Evolutionary conservation across 2,888 invertebrate genomes (phyloP), one percentile per base, ranked within the genome.

Genomic region (Drosophila mettleri): DNA sequence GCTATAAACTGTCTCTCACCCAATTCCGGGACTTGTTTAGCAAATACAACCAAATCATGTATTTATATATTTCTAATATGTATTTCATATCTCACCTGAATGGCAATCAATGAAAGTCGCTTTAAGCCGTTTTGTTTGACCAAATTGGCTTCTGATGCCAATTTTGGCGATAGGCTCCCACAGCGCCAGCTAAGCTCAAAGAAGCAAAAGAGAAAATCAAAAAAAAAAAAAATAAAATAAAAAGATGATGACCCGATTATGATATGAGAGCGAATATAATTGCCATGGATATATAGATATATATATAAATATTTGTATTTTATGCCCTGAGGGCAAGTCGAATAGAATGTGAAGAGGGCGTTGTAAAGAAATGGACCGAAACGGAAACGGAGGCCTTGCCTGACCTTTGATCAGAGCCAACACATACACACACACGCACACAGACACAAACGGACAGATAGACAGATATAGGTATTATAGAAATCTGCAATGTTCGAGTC

Each of bases 241-340:
- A 63, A 31, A 29, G 52, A 53, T 39, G 78, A 80, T 80, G 78
- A 80, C 78, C 80, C 69, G 69, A 63, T 78, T 78, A 68, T 73
- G 80, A 78, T 78, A 80, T 59, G 77, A 75, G 65, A 62, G 64
- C 59, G 53, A 57, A 43, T 60, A 64, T 75, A 70, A 74, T 75
- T 41, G 55, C 36, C 60, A 67, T 67, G 41, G 57, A 57, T 33
- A 54, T 51, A 39, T 29, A 43, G 20, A 16, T 33, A 34, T 14
- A 46, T 27, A n/a, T 34, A 12, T 12, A 1, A 9, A 31, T 58
- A 33, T 33, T 61, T 52, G 41, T 48, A 45, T 69, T 57, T 58
- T 48, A 57, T 59, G 58, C 36, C 61, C 41, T 36, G 29, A 52
- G 55, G 57, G 64, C 52, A 59, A 31, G 5, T 3, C 22, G 52